phyloP scores from a whole-genome alignment of 2,797 vertebrate genomes.

The Myotis planiceps region DNA sequence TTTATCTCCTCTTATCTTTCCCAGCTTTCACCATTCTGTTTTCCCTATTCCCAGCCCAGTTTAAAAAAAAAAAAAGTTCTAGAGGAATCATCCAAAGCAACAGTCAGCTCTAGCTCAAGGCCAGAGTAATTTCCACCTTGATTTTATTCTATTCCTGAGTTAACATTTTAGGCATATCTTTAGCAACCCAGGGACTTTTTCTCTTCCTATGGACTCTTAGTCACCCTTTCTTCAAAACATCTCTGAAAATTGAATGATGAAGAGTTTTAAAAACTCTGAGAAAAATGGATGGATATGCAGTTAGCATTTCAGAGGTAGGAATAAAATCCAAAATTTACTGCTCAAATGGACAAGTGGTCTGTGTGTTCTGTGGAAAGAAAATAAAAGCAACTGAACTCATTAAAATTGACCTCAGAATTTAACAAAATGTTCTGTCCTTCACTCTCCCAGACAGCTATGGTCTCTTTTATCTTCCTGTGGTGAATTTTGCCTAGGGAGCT shows the following conservation, averaged over 20 bases:
- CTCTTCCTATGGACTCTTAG: neutral
- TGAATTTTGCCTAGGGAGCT: neutral
- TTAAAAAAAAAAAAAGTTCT: neutral
- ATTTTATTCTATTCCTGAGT: neutral
- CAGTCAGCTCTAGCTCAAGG: neutral
- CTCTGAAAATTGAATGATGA: conserved; percentile 32
- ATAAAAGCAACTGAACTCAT: neutral
- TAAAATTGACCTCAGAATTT: neutral
- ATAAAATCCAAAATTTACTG: neutral
- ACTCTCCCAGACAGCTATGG: neutral
- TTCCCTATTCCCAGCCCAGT: neutral
- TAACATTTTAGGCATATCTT: neutral
- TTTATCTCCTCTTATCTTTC: neutral
- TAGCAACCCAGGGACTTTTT: neutral
- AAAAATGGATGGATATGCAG: neutral
- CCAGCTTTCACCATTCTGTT: neutral
- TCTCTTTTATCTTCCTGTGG: neutral
- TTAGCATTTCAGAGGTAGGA: neutral
- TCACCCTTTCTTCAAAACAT: neutral
- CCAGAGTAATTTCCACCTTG: neutral
- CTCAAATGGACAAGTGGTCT: neutral
- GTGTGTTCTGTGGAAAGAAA: neutral
- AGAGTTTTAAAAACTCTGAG: neutral
- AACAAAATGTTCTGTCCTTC: neutral
- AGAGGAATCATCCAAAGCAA: neutral